phyloP scores from a whole-genome alignment of 2,797 vertebrate genomes.

The Mormyrus hasselquistii region DNA sequence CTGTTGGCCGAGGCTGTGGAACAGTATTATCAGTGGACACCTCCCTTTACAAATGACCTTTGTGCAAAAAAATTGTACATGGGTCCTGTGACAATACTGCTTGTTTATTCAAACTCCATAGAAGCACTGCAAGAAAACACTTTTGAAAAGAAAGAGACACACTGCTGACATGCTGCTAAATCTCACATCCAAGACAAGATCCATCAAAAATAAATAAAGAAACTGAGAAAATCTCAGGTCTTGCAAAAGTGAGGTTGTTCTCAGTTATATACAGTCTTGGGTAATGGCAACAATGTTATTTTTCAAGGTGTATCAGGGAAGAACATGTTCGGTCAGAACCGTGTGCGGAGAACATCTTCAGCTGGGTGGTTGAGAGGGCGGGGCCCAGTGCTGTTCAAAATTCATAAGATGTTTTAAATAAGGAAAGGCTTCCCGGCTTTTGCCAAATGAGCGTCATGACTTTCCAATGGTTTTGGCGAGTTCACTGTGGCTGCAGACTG shows the following conservation, averaged over 20 bases:
- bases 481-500: conserved; percentile 37
- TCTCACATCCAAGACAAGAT: not conserved
- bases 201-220: not conserved
- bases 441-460: conserved; percentile 54
- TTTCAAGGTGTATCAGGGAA: not conserved
- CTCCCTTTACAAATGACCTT: conserved; percentile 51
- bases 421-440: conserved; percentile 41
- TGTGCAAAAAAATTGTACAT: conserved; percentile 21
- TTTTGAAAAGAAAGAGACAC: not conserved
- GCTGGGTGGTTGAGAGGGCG: not conserved
- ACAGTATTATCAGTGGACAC: conserved; percentile 56
- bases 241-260: not conserved
- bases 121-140: conserved; percentile 13
- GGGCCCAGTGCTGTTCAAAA: conserved; percentile 4
- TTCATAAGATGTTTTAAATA: conserved; percentile 62
- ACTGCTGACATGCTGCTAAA: not conserved
- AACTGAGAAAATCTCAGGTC: not conserved
- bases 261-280: not conserved
- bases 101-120: conserved; percentile 36
- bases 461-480: conserved; percentile 59
- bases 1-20: conserved; percentile 57
- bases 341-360: not conserved
- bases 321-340: not conserved
- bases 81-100: conserved; percentile 29
- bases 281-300: not conserved